Percentiles rank a stretch among this genome's conserved stretches.
phyloP scores from a whole-genome alignment of 2,888 invertebrate genomes.

The Drosophila mulleri region DNA sequence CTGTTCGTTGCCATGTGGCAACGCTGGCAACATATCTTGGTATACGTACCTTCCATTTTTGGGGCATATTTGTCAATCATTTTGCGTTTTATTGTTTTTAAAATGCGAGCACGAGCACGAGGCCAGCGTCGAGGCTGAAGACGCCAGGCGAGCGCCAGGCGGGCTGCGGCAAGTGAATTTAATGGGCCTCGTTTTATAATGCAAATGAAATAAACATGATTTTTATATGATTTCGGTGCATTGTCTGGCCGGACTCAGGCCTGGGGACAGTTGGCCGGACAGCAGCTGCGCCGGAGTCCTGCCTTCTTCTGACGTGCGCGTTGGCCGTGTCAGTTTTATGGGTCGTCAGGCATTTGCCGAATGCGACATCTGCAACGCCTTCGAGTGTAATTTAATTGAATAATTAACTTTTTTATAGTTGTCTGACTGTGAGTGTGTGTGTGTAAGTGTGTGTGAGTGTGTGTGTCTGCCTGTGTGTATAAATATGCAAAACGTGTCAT shows the following conservation, averaged over 20 bases:
- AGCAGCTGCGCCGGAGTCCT: slow-evolving; percentile 21
- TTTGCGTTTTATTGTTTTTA: slow-evolving; percentile 79
- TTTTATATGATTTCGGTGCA: slow-evolving; percentile 73
- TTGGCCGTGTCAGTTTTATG: slow-evolving; percentile 78
- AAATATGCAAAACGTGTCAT: slow-evolving; percentile 80
- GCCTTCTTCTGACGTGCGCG: slow-evolving; percentile 62
- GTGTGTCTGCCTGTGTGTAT: slow-evolving; percentile 19
- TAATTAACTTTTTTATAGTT: slow-evolving; percentile 80
- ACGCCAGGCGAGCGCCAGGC: too few species aligned
- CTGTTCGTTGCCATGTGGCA: slow-evolving; percentile 5
- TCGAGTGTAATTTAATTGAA: slow-evolving; percentile 81
- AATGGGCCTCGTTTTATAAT: slow-evolving; percentile 75
- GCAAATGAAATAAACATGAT: slow-evolving; percentile 82
- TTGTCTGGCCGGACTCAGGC: slow-evolving; percentile 12
- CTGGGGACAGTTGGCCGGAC: background rate
- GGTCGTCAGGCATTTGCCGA: slow-evolving; percentile 74
- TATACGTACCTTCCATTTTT: slow-evolving; percentile 41
- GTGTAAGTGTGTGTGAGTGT: background rate
- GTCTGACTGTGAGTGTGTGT: slow-evolving; percentile 22
- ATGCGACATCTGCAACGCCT: slow-evolving; percentile 77
- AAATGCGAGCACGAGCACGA: slow-evolving; percentile 57
- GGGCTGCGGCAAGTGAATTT: slow-evolving; percentile 57
- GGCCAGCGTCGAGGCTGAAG: too few species aligned
- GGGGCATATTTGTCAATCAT: slow-evolving; percentile 79
- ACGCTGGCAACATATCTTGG: slow-evolving; percentile 33